Evolutionary conservation across 92 coral and sea anemone species (phyloP).

Genomic region (Scolanthus callimorphus): DNA sequence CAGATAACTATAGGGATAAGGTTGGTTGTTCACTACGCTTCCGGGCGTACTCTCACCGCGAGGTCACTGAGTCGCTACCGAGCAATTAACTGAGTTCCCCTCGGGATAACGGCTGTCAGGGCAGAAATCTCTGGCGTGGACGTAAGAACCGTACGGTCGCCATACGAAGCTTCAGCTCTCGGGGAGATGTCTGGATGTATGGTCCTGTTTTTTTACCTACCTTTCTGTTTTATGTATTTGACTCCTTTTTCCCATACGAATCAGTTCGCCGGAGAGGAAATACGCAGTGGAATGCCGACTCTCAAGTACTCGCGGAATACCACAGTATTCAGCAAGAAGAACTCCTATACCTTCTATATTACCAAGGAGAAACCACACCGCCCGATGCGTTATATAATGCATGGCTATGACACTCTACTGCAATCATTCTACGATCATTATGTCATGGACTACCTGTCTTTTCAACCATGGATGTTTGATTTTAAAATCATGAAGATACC

Average conservation of each 20-base stretch:
- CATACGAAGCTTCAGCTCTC: too few species aligned
- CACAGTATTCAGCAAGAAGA: conserved; percentile 55
- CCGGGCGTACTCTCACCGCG: too few species aligned
- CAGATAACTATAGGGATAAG: too few species aligned
- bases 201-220: too few species aligned
- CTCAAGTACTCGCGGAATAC: conserved; percentile 49
- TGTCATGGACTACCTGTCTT: conserved; percentile 73
- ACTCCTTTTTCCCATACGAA: neutral
- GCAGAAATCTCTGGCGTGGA: too few species aligned
- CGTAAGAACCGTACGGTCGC: too few species aligned
- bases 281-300: conserved; percentile 78
- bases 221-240: too few species aligned
- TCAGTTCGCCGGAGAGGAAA: conserved; percentile 70
- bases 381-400: conserved; percentile 87
- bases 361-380: conserved; percentile 70
- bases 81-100: too few species aligned
- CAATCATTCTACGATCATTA: conserved; percentile 89
- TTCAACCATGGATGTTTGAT: conserved; percentile 83
- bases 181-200: too few species aligned
- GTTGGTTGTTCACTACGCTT: too few species aligned
- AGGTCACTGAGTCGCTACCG: too few species aligned
- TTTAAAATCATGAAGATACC: conserved; percentile 78
- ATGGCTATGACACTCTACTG: conserved; percentile 81
- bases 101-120: too few species aligned
- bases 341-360: conserved; percentile 76